These are phyloP conservation scores for Scolopax bukidnonensis DNA, from an alignment of 2,797 vertebrate genomes.

Conservation along the genomic window DNA sequence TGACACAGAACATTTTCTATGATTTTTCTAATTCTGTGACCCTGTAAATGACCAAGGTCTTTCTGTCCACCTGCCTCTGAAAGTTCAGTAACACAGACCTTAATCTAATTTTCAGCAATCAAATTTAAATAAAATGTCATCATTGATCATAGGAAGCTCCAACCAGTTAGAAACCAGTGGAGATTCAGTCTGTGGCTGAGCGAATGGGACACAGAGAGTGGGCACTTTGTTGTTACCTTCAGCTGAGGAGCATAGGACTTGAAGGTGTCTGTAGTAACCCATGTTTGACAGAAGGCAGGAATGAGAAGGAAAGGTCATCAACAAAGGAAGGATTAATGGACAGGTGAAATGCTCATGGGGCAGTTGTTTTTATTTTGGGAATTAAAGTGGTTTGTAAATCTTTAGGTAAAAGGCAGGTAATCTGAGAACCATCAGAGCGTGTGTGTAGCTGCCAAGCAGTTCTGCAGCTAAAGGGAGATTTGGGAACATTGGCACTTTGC, in stretches of 20 bases:
- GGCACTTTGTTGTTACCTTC: background rate
- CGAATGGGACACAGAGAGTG: background rate
- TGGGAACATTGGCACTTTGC: background rate
- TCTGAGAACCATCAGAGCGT: background rate
- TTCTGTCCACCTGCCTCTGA: background rate
- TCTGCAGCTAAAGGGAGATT: background rate
- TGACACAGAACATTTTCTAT: background rate
- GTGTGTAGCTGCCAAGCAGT: background rate
- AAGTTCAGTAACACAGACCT: background rate
- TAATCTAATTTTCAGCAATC: background rate
- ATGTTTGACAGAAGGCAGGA: background rate
- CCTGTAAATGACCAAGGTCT: background rate
- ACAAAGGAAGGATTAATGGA: background rate
- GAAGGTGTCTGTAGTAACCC: background rate
- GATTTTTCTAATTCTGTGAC: background rate
- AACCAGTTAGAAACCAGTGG: accelerated
- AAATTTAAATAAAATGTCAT: background rate
- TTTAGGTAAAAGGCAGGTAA: background rate
- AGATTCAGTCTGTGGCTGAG: background rate
- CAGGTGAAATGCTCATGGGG: background rate
- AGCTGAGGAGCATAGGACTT: background rate
- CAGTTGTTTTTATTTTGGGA: background rate
- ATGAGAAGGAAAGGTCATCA: background rate
- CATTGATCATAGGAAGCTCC: background rate
- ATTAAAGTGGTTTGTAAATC: background rate